Percentiles rank a stretch among this genome's conserved stretches.
These are phyloP conservation scores for Phyllotreta cruciferae DNA, from an alignment of 2,888 invertebrate species.

Conservation along the genomic window DNA sequence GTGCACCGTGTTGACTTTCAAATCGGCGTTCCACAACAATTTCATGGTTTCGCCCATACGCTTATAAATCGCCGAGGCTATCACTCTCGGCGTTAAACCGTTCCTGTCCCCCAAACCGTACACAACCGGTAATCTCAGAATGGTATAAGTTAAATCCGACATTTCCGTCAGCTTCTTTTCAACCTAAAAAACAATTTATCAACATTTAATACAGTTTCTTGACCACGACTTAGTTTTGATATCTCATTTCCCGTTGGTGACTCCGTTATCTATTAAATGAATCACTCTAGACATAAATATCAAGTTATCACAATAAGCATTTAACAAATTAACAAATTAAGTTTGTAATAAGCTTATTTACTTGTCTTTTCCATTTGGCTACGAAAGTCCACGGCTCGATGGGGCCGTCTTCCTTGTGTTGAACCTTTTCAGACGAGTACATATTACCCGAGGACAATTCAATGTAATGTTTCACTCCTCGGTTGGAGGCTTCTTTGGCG, in stretches of 20 bases:
- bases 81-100: slow-evolving; percentile 83
- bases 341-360: slow-evolving; percentile 33
- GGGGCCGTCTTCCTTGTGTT: slow-evolving; percentile 78
- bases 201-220: slow-evolving; percentile 19
- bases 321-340: slow-evolving; percentile 9
- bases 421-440: slow-evolving; percentile 78
- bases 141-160: slow-evolving; percentile 75
- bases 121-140: slow-evolving; percentile 83
- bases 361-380: slow-evolving; percentile 80
- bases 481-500: slow-evolving; percentile 76
- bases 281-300: too few relatives aligned
- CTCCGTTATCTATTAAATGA: too few relatives aligned
- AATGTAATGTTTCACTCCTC: slow-evolving; percentile 74
- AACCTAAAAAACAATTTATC: slow-evolving; percentile 59
- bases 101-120: slow-evolving; percentile 86
- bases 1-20: slow-evolving; percentile 88
- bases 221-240: slow-evolving; percentile 9
- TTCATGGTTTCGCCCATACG: slow-evolving; percentile 90
- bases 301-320: neutral
- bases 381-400: slow-evolving; percentile 86
- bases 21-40: slow-evolving; percentile 84
- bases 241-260: slow-evolving; percentile 7
- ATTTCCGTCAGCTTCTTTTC: slow-evolving; percentile 78
- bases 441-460: slow-evolving; percentile 88
- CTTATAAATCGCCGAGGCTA: slow-evolving; percentile 89